Base-by-base conservation (phyloP, 2,888 invertebrate species). In the Lycaena phlaeas region DNA sequence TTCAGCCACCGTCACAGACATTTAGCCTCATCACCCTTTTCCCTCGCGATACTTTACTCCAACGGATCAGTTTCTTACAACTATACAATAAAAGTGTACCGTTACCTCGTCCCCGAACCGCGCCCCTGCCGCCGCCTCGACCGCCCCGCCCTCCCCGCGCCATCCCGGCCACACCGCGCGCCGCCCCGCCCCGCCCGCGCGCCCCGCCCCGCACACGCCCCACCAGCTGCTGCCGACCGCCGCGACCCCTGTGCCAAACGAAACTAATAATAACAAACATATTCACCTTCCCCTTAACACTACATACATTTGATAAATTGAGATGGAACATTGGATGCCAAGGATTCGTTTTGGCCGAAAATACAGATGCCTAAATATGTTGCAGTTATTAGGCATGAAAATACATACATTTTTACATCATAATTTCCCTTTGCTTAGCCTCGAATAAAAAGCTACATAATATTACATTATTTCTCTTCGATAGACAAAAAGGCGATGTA, bases 161-260 rank as follows among this genome's bases (percentile, higher is more conserved):
- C 22, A 7, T 5, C 22, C 7, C 22, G 2, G 7, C 22, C 22
- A 5, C 9, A 9, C 22, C 22, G 5, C 2, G 22, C 22, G 22
- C 22, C 22, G 2, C 22, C 22, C 22, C 2, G 22, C 22, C 2
- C 5, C 22, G n/a, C 22, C 9, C 5, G 9, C 25, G 26, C 36
- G 10, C 12, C 18, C 34, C 18, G 7, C 11, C 18, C 4, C 36
- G 31, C 34, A 43, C 18, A n/a, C 25, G 41, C 29, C 41, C 36
- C 5, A 46, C 42, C 4, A 46, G 4, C n/a, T 49, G 47, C 37
- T 49, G 51, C 6, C 40, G 47, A 30, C 44, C 47, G 4, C 49
- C 44, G 6, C 49, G 45, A 4, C 45, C 44, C 44, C 52, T 50
- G 36, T 9, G 9, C 9, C 9, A 7, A 34, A 5, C 7, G 17